Percentiles rank a stretch among this genome's conserved stretches.
These are phyloP conservation scores for Anoura caudifer DNA, from an alignment of 2,113 vertebrate species.

Conservation along the genomic window DNA sequence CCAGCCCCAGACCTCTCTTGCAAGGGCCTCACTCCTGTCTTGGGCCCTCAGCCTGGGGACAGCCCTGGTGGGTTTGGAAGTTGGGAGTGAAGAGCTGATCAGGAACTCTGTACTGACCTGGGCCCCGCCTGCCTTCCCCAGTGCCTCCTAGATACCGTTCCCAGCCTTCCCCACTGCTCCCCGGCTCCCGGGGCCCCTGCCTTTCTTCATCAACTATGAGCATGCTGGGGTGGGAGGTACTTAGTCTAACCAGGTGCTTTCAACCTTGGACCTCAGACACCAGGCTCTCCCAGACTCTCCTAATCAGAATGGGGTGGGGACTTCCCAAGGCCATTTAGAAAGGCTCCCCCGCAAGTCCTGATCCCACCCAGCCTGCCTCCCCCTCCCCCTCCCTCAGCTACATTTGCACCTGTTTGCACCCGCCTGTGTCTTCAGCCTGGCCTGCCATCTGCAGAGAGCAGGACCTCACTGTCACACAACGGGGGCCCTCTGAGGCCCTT, in stretches of 20 bases:
- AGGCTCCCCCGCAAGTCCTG: background rate
- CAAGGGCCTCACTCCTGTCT: accelerated
- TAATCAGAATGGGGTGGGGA: background rate
- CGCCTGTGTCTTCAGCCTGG: background rate
- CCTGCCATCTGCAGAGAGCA: background rate
- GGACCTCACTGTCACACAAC: background rate
- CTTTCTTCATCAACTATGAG: background rate
- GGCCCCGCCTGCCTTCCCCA: background rate
- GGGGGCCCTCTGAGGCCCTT: background rate
- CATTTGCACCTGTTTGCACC: background rate
- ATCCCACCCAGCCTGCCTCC: background rate
- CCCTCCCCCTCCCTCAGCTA: background rate
- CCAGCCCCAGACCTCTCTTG: background rate
- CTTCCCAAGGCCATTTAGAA: background rate
- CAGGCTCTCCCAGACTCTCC: background rate
- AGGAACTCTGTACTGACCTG: background rate
- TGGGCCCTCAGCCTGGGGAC: background rate
- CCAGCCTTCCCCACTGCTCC: background rate
- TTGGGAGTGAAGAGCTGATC: background rate
- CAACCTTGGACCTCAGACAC: background rate
- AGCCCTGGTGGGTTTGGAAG: no score
- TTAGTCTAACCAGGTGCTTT: background rate
- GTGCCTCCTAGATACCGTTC: background rate
- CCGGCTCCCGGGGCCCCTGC: background rate
- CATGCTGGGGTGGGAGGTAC: background rate